Evolutionary conservation across 2,113 vertebrate genomes (phyloP).

Genomic region (Megaceryle maxima): DNA sequence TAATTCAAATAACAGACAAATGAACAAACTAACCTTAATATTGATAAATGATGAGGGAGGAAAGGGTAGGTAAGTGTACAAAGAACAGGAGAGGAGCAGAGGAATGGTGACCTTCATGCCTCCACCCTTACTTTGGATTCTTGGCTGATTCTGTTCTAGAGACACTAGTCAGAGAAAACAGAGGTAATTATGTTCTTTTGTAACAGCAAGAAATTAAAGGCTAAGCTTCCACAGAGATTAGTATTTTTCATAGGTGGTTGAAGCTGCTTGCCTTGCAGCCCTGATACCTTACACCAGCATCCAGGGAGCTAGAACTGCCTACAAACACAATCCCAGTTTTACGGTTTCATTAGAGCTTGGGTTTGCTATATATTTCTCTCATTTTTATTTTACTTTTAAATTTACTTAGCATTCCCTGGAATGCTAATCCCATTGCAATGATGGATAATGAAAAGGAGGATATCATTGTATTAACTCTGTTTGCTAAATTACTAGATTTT

Average conservation of each 20-base stretch:
- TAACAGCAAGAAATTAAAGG: not conserved
- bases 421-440: not conserved
- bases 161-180: not conserved
- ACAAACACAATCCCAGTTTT: not conserved
- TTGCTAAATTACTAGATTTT: not conserved
- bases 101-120: not conserved
- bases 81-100: not conserved
- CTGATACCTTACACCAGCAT: not conserved
- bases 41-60: not conserved
- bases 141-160: not conserved
- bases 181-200: not conserved
- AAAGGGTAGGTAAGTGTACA: not conserved
- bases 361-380: not conserved
- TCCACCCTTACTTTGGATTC: not conserved
- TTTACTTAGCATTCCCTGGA: not conserved
- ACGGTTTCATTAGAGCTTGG: not conserved
- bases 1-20: not conserved
- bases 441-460: not conserved
- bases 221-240: not conserved
- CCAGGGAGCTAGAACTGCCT: not conserved
- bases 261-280: not conserved
- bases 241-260: not conserved
- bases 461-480: not conserved
- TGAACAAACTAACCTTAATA: not conserved
- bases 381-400: rapidly evolving